Evolutionary conservation across 2,797 vertebrate genomes (phyloP).

Genomic region (Coregonus ussuriensis): DNA sequence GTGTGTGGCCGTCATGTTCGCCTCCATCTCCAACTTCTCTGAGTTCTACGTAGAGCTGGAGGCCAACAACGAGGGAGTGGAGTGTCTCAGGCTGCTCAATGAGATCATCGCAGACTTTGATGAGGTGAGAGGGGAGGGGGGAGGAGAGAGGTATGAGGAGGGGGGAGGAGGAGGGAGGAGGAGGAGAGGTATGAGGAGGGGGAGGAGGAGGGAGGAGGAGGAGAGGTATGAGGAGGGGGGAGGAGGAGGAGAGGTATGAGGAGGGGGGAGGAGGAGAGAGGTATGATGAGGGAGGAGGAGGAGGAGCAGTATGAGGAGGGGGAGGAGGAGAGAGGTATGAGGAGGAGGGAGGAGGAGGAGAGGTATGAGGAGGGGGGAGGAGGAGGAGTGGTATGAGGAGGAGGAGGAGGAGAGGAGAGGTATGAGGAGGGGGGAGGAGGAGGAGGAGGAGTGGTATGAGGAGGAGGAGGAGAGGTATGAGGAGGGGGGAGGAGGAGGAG

Average conservation of each 20-base stretch:
- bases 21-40: constrained; percentile 98
- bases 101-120: constrained; percentile 99
- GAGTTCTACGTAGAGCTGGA: constrained; percentile 98
- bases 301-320: too few species aligned
- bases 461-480: too few species aligned
- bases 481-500: too few species aligned
- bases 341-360: background rate
- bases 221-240: background rate
- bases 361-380: background rate
- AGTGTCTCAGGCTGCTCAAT: constrained; percentile 95
- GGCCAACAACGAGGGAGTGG: constrained; percentile 96
- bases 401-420: too few species aligned
- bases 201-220: background rate
- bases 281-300: background rate
- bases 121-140: constrained; percentile 76
- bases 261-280: background rate
- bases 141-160: background rate
- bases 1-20: constrained; percentile 98
- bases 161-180: too few species aligned
- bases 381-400: too few species aligned
- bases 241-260: too few species aligned
- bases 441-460: too few species aligned
- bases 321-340: background rate
- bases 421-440: too few species aligned
- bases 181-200: background rate